Conservation (phyloP, 2,797 vertebrate species). For the Trachops cirrhosus region DNA sequence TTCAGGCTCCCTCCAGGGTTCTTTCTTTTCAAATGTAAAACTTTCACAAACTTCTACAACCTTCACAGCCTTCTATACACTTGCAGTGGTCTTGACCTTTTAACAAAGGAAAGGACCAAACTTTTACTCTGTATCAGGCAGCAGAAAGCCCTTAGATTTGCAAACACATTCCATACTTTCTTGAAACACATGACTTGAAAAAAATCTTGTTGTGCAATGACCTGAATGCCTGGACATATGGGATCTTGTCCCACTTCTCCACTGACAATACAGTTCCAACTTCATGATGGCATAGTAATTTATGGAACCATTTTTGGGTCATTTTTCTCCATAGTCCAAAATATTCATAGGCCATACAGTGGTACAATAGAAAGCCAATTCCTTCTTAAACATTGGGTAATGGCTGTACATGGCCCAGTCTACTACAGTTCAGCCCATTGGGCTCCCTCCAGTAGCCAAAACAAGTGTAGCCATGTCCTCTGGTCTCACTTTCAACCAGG, state of each 20-base stretch:
- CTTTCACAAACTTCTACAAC: not conserved
- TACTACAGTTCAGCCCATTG: not conserved
- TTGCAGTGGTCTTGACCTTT: not conserved
- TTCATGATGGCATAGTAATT: not conserved
- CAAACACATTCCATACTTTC: not conserved
- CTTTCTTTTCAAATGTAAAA: not conserved
- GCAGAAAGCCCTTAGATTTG: not conserved
- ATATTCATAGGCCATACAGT: not conserved
- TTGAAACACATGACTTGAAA: not conserved
- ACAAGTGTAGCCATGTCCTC: too few species aligned
- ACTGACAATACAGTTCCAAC: not conserved
- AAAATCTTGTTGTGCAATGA: not conserved
- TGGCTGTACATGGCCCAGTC: not conserved
- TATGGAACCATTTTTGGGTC: not conserved
- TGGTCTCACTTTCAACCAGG: not conserved
- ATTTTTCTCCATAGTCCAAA: not conserved
- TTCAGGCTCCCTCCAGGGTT: not conserved
- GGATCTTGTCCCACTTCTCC: not conserved
- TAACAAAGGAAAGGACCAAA: not conserved
- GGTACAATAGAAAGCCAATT: not conserved
- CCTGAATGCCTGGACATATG: not conserved
- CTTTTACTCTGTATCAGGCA: not conserved
- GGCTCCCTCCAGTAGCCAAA: not conserved
- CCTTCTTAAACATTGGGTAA: not conserved
- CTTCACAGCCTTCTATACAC: not conserved